A percentile compares a stretch with the other conserved stretches of the same genome.
These are phyloP conservation scores for Stegostoma tigrinum DNA, from an alignment of 2,113 vertebrate species.

Conservation along the genomic window DNA sequence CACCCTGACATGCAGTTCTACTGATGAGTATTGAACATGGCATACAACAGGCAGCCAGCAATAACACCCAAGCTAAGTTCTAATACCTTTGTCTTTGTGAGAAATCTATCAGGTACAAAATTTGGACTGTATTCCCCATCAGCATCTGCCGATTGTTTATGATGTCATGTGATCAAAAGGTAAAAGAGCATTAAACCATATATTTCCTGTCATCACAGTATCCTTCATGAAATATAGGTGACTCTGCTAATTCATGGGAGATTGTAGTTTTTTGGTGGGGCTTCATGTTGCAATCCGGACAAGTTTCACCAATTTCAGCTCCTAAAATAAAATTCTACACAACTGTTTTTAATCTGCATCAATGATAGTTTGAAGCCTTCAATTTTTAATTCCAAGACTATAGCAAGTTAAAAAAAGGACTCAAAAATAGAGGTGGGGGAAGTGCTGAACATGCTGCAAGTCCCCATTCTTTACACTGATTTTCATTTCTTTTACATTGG, in stretches of 20 bases:
- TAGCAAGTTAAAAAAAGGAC: not conserved
- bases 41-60: no score
- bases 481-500: not conserved
- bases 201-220: not conserved
- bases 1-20: not conserved
- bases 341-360: not conserved
- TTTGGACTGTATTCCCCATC: not conserved
- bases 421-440: not conserved
- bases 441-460: not conserved
- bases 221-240: not conserved
- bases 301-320: not conserved
- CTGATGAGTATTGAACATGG: not conserved
- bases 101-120: not conserved
- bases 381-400: not conserved
- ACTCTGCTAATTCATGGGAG: not conserved
- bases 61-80: not conserved
- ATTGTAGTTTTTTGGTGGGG: not conserved
- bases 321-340: not conserved
- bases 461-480: not conserved
- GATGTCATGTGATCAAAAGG: not conserved
- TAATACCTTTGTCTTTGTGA: not conserved
- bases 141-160: not conserved
- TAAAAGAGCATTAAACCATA: not conserved
- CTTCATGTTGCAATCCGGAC: not conserved
- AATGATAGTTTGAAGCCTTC: not conserved